Percentiles rank a stretch among this genome's conserved stretches.
Evolutionary conservation across 92 coral and sea anemone genomes (phyloP).

Genomic region (Zoanthus sociatus): DNA sequence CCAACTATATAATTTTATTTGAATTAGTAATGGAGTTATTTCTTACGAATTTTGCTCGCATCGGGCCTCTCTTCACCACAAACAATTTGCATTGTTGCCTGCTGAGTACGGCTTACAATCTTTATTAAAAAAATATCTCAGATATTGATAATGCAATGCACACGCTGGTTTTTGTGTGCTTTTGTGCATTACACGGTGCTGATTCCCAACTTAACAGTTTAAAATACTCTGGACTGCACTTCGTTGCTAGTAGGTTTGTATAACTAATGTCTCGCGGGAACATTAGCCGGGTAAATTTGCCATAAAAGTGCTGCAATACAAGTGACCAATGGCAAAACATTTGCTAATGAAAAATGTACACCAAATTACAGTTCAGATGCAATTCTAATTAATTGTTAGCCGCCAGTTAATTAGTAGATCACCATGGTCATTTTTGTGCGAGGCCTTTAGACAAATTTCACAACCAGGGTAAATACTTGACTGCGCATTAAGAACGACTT

Average conservation of each 20-base stretch:
- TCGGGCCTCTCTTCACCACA: slow-evolving; percentile 6
- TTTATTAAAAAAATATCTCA: slow-evolving; percentile 37
- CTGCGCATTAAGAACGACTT: not conserved
- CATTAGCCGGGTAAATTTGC: slow-evolving; percentile 27
- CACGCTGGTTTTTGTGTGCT: slow-evolving; percentile 31
- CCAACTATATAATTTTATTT: slow-evolving; percentile 3
- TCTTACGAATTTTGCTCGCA: slow-evolving; percentile 18
- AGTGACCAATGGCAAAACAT: slow-evolving; percentile 41
- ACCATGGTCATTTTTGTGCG: slow-evolving; percentile 54
- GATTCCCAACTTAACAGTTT: not conserved
- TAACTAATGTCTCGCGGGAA: not conserved
- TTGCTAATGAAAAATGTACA: slow-evolving; percentile 64
- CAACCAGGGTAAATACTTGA: slow-evolving; percentile 21
- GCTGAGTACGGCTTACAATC: slow-evolving; percentile 40
- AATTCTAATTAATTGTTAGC: slow-evolving; percentile 69
- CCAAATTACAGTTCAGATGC: slow-evolving; percentile 72
- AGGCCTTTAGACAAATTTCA: slow-evolving; percentile 4
- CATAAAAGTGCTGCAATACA: slow-evolving; percentile 23
- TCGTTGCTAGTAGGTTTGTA: not conserved
- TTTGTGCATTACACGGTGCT: not conserved
- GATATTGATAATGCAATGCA: slow-evolving; percentile 26
- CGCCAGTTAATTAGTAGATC: slow-evolving; percentile 70
- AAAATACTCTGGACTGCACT: not conserved
- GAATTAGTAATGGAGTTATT: slow-evolving; percentile 17
- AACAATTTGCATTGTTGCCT: slow-evolving; percentile 21